Base-by-base conservation (phyloP, 2,797 vertebrate species). In the Muscicapa comitata region DNA sequence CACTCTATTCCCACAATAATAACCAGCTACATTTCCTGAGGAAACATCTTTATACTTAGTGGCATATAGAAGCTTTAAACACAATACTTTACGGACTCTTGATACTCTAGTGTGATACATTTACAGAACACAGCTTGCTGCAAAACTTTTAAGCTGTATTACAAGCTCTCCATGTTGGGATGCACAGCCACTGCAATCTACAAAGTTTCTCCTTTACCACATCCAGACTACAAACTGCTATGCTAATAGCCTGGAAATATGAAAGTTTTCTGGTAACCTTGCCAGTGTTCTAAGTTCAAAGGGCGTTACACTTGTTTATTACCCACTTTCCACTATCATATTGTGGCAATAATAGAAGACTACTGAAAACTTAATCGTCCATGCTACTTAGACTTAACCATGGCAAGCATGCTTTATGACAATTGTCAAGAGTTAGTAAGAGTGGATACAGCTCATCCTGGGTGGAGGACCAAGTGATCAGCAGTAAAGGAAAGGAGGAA, bases 21-120 rank as follows among this genome's bases (percentile, higher is more conserved):
- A 95, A 93, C 72, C 75, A 80, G 19, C 29, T 91, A 81, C 75
- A 93, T 94, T 95, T 96, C 86, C 84, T 77, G 74, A 94, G 86
- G 90, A 96, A 92, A 70, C 51, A 62, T 70, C 95, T 96, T 91
- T 96, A 66, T 55, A 81, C 63, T 85, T 92, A 59, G 51, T 92
- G 45, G 82, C 42, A 93, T 76, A 23, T 71, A 84, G 61, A 68
- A 61, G 61, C 82, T 94, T 94, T 96, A 93, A 94, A 88, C 37
- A 80, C 57, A 70, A 24, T 72, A 67, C 33, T 86, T 93, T 65
- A 79, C 75, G 94, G 23, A 26, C 57, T 72, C 47, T 77, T 77
- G 55, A 79, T 90, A 53, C 28, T 91, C 26, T 83, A 75, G 62
- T 38, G 26, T 63, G 77, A 90, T 83, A 43, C 68, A 37, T 88